Percentiles rank a stretch among this genome's conserved stretches.
phyloP scores from a whole-genome alignment of 2,113 vertebrate genomes.

The Falcunculus frontatus region DNA sequence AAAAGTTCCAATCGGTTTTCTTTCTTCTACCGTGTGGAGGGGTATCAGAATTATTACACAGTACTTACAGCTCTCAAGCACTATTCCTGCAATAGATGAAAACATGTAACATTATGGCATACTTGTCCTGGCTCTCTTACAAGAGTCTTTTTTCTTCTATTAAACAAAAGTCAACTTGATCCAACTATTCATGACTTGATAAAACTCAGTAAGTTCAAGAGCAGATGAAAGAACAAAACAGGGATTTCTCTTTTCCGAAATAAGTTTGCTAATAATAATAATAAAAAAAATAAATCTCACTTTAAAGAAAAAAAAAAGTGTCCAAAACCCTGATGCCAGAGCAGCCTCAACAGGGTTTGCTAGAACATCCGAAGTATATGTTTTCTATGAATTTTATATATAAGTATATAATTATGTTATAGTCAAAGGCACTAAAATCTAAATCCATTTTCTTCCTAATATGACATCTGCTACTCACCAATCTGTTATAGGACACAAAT shows the following conservation, averaged over 20 bases:
- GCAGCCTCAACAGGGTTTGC: not conserved
- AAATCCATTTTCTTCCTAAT: constrained; percentile 57
- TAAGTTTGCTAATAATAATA: constrained; percentile 37
- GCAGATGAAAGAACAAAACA: constrained; percentile 26
- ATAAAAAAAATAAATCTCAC: not conserved
- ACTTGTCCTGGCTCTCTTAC: constrained; percentile 37
- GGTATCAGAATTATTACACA: constrained; percentile 39
- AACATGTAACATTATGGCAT: constrained; percentile 36
- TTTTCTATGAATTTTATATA: constrained; percentile 50
- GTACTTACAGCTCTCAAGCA: constrained; percentile 52
- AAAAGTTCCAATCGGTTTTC: constrained; percentile 22
- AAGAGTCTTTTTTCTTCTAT: not conserved
- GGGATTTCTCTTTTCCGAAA: constrained; percentile 49
- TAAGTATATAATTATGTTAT: constrained; percentile 48
- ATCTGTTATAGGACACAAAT: not conserved
- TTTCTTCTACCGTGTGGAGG: constrained; percentile 38
- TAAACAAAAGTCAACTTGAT: constrained; percentile 11
- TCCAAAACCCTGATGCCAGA: not conserved
- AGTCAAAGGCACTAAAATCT: constrained; percentile 76
- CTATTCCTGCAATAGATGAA: constrained; percentile 49
- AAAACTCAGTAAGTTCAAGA: constrained; percentile 50
- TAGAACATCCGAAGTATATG: not conserved
- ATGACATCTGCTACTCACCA: constrained; percentile 52
- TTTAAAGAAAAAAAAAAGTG: constrained; percentile 50
- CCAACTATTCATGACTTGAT: constrained; percentile 39